phyloP scores from a whole-genome alignment of 2,797 vertebrate species.

The Potorous gilbertii region DNA sequence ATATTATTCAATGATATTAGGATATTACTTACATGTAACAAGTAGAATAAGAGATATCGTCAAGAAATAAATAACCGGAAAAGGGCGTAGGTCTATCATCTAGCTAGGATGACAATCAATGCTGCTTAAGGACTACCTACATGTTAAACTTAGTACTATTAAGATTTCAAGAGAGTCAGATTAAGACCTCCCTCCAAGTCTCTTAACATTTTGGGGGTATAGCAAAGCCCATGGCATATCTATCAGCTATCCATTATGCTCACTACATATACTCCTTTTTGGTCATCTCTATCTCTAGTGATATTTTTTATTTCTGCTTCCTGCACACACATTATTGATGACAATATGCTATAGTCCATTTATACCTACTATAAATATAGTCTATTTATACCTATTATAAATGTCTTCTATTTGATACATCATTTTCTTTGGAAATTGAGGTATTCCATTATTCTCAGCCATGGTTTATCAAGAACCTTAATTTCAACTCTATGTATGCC shows the following conservation, averaged over 20 bases:
- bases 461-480: not conserved
- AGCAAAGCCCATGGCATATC: not conserved
- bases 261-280: not conserved
- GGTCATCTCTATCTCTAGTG: not conserved
- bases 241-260: not conserved
- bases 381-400: not conserved
- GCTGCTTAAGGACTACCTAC: not conserved
- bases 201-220: not conserved
- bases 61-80: not conserved
- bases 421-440: not conserved
- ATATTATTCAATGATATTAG: not conserved
- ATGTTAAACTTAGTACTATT: not conserved
- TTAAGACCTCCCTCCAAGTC: not conserved
- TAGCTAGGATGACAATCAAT: not conserved
- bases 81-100: not conserved
- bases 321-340: not conserved
- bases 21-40: not conserved
- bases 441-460: not conserved
- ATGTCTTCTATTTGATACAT: not conserved
- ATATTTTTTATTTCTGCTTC: not conserved
- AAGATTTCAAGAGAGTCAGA: not conserved
- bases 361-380: not conserved
- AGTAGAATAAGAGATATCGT: not conserved
- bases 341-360: not conserved
- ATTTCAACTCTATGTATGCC: not conserved